Percentiles rank a stretch among this genome's conserved stretches.
Evolutionary conservation across 2,797 vertebrate genomes (phyloP).

Genomic region (Pantherophis alleghaniensis): DNA sequence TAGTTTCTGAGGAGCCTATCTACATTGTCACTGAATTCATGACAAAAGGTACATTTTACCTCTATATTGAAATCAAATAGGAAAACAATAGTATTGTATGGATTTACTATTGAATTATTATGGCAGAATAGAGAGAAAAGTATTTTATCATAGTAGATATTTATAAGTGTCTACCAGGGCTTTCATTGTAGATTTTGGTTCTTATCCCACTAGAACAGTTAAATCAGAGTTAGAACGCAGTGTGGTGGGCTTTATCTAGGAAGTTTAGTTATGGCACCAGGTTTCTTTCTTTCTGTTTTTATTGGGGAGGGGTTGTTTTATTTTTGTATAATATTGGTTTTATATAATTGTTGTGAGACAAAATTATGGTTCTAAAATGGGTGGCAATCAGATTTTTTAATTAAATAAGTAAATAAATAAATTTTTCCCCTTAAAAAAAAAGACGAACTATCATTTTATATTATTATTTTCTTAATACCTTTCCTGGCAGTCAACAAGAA

Average conservation of each 20-base stretch:
- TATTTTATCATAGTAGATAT: not conserved
- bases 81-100: slow-evolving; percentile 41
- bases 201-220: not conserved
- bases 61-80: slow-evolving; percentile 29
- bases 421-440: not conserved
- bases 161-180: not conserved
- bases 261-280: not conserved
- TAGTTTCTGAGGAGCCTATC: slow-evolving; percentile 94
- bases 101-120: not conserved
- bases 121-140: not conserved
- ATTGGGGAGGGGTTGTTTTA: not conserved
- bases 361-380: not conserved
- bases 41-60: slow-evolving; percentile 83
- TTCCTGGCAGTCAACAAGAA: not conserved
- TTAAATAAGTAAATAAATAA: not conserved
- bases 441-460: not conserved
- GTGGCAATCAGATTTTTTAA: not conserved
- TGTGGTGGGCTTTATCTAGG: not conserved
- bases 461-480: not conserved
- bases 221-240: not conserved
- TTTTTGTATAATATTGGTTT: not conserved
- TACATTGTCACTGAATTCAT: slow-evolving; percentile 97
- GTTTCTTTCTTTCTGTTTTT: not conserved
- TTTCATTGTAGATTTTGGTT: not conserved
- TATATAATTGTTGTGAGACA: not conserved